phyloP scores from a whole-genome alignment of 2,888 invertebrate genomes.

The Pammene aurita region DNA sequence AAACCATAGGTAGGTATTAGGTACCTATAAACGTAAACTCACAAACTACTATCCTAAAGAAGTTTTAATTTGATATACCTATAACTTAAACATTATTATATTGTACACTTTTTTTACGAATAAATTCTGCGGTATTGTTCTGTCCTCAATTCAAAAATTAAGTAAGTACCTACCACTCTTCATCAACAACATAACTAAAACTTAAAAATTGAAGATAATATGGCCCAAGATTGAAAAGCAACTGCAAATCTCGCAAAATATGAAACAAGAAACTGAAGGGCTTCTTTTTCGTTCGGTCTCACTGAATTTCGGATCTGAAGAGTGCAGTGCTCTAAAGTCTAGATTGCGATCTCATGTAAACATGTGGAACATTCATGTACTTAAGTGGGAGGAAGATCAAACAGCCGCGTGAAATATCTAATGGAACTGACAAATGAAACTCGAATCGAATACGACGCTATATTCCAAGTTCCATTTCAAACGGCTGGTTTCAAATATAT shows the following conservation, averaged over 20 bases:
- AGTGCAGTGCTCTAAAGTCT: neutral
- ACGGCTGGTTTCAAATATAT: constrained; percentile 9
- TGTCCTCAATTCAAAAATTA: too few species aligned
- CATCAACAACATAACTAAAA: too few species aligned
- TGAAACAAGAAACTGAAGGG: neutral
- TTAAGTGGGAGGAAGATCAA: constrained; percentile 11
- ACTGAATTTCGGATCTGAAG: neutral
- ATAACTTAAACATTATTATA: too few species aligned
- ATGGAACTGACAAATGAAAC: constrained; percentile 8
- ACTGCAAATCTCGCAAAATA: neutral
- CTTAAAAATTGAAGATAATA: neutral
- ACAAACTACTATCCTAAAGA: too few species aligned
- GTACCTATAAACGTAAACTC: too few species aligned
- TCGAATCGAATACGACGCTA: neutral
- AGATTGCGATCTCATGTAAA: neutral
- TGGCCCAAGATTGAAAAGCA: neutral
- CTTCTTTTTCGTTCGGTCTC: neutral
- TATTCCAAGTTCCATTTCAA: neutral
- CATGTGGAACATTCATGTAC: constrained; percentile 3
- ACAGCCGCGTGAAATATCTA: constrained; percentile 9
- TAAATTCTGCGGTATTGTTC: too few species aligned
- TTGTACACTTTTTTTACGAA: too few species aligned
- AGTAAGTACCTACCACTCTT: too few species aligned
- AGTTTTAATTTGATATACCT: too few species aligned
- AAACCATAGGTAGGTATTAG: too few species aligned